A percentile compares a stretch with the other conserved stretches of the same genome.
phyloP scores from a whole-genome alignment of 2,797 vertebrate species.

The Sarcophilus harrisii region DNA sequence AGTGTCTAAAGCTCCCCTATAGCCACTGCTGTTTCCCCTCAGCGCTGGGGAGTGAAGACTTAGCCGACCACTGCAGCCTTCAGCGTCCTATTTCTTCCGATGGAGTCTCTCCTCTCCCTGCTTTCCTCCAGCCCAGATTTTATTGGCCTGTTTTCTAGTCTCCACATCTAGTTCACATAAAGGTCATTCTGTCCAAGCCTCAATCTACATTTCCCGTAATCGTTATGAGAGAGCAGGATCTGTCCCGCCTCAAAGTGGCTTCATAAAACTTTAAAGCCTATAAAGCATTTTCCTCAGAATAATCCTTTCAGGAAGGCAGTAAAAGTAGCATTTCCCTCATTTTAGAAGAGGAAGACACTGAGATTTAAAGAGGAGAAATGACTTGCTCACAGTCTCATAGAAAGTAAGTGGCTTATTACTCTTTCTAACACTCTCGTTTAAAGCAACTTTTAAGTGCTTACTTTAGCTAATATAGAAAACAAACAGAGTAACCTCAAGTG shows the following conservation, averaged over 20 bases:
- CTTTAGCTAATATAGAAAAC: constrained; percentile 14
- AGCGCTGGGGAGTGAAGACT: neutral
- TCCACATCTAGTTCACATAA: neutral
- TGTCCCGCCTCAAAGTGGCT: neutral
- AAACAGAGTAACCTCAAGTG: neutral
- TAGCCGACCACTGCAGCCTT: neutral
- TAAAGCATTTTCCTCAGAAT: neutral
- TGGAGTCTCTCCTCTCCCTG: neutral
- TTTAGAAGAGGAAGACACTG: neutral
- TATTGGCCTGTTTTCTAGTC: neutral
- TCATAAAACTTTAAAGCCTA: neutral
- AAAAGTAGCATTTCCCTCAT: neutral
- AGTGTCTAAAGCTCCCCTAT: neutral
- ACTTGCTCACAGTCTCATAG: neutral
- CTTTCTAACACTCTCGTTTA: neutral
- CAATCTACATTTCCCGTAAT: neutral
- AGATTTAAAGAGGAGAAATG: neutral
- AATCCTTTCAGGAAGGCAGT: neutral
- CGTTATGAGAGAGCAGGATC: neutral
- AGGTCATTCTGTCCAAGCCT: neutral
- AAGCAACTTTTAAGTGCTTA: neutral
- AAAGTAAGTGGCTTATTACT: neutral
- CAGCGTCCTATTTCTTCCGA: neutral
- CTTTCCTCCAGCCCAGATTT: neutral
- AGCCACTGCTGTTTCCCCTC: neutral